Evolutionary conservation across 2,797 vertebrate genomes (phyloP).

Genomic region (Antennarius maculatus): DNA sequence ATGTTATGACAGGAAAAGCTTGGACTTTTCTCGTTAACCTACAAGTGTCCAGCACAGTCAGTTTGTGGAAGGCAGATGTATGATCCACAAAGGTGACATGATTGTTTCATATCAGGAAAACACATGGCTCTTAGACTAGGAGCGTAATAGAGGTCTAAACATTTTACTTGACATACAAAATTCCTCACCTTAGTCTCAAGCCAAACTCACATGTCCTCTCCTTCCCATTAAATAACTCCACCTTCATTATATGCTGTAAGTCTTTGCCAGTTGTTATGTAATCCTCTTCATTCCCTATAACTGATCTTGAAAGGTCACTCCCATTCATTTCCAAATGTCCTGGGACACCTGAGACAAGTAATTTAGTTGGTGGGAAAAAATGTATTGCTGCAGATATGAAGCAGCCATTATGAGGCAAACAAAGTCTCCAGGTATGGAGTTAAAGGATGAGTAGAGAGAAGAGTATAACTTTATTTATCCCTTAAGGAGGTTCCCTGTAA

Average conservation of each 20-base stretch:
- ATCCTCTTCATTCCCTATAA: background rate
- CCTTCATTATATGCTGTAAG: background rate
- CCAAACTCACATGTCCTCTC: background rate
- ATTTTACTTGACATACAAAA: background rate
- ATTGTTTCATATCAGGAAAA: background rate
- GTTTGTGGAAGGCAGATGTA: conserved; percentile 20
- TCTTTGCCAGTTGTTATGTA: background rate
- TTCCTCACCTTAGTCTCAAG: conserved; percentile 1
- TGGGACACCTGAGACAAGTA: background rate
- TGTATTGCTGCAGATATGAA: background rate
- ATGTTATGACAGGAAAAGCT: conserved; percentile 25
- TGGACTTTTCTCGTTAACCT: conserved; percentile 9
- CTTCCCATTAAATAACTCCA: background rate
- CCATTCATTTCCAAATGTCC: conserved; percentile 12
- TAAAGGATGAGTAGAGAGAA: too few relatives aligned
- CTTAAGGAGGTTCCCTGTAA: too few relatives aligned
- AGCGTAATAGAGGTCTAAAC: background rate
- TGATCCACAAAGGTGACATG: background rate
- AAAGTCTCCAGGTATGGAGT: background rate
- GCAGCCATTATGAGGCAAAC: background rate
- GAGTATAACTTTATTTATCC: too few relatives aligned
- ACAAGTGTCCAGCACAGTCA: background rate
- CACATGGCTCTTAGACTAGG: background rate
- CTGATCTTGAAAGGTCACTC: too few relatives aligned
- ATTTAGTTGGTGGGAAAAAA: background rate